phyloP scores from a whole-genome alignment of 2,797 vertebrate genomes.

The Chaunax sp. region DNA sequence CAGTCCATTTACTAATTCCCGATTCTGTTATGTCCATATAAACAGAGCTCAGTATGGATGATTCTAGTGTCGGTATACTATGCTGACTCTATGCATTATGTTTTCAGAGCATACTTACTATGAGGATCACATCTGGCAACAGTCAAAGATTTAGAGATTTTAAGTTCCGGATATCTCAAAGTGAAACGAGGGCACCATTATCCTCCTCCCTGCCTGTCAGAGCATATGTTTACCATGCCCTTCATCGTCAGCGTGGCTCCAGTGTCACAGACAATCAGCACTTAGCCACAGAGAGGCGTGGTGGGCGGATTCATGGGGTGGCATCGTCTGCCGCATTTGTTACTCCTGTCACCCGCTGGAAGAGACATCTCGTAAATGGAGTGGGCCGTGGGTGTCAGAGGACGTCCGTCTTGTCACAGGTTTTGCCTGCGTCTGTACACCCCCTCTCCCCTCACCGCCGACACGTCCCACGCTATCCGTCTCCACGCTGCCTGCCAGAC shows the following conservation, averaged over 20 bases:
- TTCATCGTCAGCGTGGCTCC: conserved; percentile 4
- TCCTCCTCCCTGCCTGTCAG: conserved; percentile 7
- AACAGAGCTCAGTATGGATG: no score
- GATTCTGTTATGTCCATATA: no score
- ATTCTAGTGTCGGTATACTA: no score
- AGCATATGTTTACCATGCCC: conserved; percentile 5
- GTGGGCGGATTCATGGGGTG: conserved; percentile 37
- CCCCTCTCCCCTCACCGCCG: not conserved
- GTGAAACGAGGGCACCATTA: not conserved
- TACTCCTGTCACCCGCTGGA: conserved; percentile 50
- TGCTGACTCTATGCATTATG: no score
- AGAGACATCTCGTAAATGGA: conserved; percentile 42
- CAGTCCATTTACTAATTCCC: no score
- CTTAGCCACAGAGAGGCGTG: conserved; percentile 8
- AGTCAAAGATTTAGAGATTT: conserved; percentile 15
- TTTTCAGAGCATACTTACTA: not conserved
- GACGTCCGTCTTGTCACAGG: conserved; percentile 45
- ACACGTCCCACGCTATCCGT: conserved; percentile 11
- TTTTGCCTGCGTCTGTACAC: not conserved
- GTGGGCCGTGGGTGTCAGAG: conserved; percentile 54
- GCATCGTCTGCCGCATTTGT: conserved; percentile 40
- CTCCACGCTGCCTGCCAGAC: conserved; percentile 10
- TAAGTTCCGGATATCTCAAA: conserved; percentile 14
- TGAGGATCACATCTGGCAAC: not conserved
- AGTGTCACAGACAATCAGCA: conserved; percentile 25